Evolutionary conservation across 37 sponge, comb jelly and placozoan genomes (phyloP).

Genomic region (Cladorhizidae sp.): DNA sequence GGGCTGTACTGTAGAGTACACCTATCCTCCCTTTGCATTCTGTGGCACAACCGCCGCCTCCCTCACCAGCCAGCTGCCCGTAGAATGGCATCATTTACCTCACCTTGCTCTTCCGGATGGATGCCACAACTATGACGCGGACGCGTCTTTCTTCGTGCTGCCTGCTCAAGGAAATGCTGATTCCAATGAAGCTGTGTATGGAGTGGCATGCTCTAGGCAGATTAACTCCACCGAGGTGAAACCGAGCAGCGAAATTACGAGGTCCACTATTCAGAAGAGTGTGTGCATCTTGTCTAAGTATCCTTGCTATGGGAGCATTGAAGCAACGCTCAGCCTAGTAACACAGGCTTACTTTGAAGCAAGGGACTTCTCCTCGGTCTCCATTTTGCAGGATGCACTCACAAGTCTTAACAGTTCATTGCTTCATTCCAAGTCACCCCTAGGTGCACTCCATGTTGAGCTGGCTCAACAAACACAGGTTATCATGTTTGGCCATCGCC

Average conservation of each 20-base stretch:
- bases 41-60: neutral
- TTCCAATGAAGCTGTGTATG: slow-evolving; percentile 16
- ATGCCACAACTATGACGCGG: slow-evolving; percentile 70
- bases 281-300: slow-evolving; percentile 57
- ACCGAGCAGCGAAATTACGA: neutral
- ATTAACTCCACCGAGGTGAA: slow-evolving; percentile 37
- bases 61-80: slow-evolving; percentile 25
- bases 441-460: neutral
- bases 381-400: slow-evolving; percentile 50
- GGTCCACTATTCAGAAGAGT: slow-evolving; percentile 76
- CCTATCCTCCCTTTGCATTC: slow-evolving; percentile 43
- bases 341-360: slow-evolving; percentile 81
- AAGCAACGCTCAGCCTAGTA: slow-evolving; percentile 62
- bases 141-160: slow-evolving; percentile 64
- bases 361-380: slow-evolving; percentile 56
- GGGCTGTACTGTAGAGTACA: slow-evolving; percentile 69
- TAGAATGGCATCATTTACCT: slow-evolving; percentile 50
- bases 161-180: slow-evolving; percentile 4
- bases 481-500: slow-evolving; percentile 21
- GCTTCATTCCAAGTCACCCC: neutral
- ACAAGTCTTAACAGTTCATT: slow-evolving; percentile 26
- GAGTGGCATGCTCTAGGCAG: slow-evolving; percentile 75
- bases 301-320: slow-evolving; percentile 60
- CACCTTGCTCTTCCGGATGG: slow-evolving; percentile 81
- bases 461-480: slow-evolving; percentile 15